These are phyloP conservation scores for Sphaerodactylus townsendi DNA, from an alignment of 2,113 vertebrate genomes.

Conservation along the genomic window DNA sequence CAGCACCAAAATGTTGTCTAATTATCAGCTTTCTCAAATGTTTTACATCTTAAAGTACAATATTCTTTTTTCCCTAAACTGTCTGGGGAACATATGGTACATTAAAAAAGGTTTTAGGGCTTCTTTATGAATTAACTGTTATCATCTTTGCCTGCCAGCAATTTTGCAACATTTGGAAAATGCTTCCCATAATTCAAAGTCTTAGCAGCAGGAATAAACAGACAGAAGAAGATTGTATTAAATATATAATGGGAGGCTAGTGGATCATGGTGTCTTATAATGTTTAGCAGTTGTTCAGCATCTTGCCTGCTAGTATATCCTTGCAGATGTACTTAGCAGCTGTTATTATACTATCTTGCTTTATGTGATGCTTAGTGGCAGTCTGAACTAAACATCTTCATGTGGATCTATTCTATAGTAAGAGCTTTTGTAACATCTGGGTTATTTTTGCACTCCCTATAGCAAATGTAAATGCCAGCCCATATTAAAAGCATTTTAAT, in stretches of 20 bases:
- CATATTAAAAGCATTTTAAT: constrained; percentile 63
- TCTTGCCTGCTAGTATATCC: constrained; percentile 42
- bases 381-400: constrained; percentile 43
- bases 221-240: constrained; percentile 71
- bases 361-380: constrained; percentile 25
- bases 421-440: constrained; percentile 52
- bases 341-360: constrained; percentile 29
- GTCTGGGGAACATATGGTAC: constrained; percentile 70
- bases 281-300: constrained; percentile 61
- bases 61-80: constrained; percentile 73
- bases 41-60: constrained; percentile 72
- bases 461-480: constrained; percentile 61
- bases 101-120: constrained; percentile 71
- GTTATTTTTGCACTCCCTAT: constrained; percentile 61
- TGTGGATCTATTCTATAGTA: constrained; percentile 39
- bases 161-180: constrained; percentile 76
- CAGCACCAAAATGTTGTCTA: constrained; percentile 47
- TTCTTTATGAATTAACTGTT: constrained; percentile 69
- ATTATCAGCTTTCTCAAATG: constrained; percentile 65
- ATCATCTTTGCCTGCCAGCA: constrained; percentile 72
- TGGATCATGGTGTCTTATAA: constrained; percentile 61
- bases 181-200: constrained; percentile 76
- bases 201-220: constrained; percentile 71
- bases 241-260: constrained; percentile 63
- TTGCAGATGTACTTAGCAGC: constrained; percentile 42